Evolutionary conservation across 2,113 vertebrate species (phyloP).

Genomic region (Paramormyrops kingsleyae): DNA sequence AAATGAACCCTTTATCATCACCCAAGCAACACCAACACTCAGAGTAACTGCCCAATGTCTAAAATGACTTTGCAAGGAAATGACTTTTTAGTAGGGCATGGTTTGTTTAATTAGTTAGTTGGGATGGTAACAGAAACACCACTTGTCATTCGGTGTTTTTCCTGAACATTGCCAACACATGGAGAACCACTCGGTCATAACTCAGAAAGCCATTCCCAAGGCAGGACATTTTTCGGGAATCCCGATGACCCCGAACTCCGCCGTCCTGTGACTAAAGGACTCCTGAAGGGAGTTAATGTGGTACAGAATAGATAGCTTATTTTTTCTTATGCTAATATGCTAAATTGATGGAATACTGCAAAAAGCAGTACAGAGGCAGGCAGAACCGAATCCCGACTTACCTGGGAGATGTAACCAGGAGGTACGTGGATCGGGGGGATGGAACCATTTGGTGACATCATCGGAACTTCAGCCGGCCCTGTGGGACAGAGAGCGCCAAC

Average conservation of each 20-base stretch:
- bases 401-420: slow-evolving; percentile 98
- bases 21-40: background rate
- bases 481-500: background rate
- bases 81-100: background rate
- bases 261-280: background rate
- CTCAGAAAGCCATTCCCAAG: background rate
- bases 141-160: background rate
- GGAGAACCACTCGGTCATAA: background rate
- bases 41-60: background rate
- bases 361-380: background rate
- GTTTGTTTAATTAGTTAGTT: background rate
- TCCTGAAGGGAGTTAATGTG: background rate
- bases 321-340: background rate
- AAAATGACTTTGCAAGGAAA: background rate
- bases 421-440: slow-evolving; percentile 97
- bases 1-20: background rate
- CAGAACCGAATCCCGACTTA: slow-evolving; percentile 39
- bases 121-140: background rate
- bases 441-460: slow-evolving; percentile 98
- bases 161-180: background rate
- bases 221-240: background rate
- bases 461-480: slow-evolving; percentile 97
- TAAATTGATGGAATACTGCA: background rate
- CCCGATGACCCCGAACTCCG: background rate
- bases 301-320: background rate